These are phyloP conservation scores for Pachyramphus minor DNA, from an alignment of 2,113 vertebrate genomes.

Conservation along the genomic window DNA sequence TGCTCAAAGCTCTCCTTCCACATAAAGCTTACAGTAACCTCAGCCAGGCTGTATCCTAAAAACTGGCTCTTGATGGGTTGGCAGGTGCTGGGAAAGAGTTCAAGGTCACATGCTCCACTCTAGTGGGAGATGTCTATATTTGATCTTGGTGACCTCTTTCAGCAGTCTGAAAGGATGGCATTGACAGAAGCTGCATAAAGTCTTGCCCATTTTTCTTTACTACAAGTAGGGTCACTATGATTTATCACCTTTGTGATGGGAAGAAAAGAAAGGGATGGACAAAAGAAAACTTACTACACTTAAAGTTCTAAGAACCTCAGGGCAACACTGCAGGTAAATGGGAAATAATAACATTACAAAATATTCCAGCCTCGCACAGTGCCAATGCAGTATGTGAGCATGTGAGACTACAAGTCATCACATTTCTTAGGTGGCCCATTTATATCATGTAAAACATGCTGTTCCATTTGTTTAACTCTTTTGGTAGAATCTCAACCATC, in stretches of 20 bases:
- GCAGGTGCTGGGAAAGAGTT: conserved; percentile 26
- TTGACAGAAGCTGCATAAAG: conserved; percentile 52
- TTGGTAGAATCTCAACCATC: not conserved
- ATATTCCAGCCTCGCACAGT: not conserved
- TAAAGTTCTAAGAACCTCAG: not conserved
- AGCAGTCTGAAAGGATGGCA: conserved; percentile 38
- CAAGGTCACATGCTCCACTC: conserved; percentile 22
- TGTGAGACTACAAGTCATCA: not conserved
- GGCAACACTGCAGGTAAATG: not conserved
- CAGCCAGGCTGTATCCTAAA: conserved; percentile 10
- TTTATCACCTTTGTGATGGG: not conserved
- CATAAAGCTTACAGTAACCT: not conserved
- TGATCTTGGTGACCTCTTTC: conserved; percentile 44
- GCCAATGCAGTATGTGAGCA: not conserved
- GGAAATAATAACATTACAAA: not conserved
- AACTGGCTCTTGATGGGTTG: conserved; percentile 30
- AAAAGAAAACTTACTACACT: not conserved
- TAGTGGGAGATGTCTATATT: conserved; percentile 43
- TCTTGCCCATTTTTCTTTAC: conserved; percentile 23
- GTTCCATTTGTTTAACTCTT: not conserved
- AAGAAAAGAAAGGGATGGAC: conserved; percentile 10
- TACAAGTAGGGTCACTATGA: conserved; percentile 21
- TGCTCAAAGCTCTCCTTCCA: conserved; percentile 3
- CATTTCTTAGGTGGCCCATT: not conserved
- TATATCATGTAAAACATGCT: not conserved